Conservation (phyloP, 92 coral and sea anemone species). For the Palythoa grandis region DNA sequence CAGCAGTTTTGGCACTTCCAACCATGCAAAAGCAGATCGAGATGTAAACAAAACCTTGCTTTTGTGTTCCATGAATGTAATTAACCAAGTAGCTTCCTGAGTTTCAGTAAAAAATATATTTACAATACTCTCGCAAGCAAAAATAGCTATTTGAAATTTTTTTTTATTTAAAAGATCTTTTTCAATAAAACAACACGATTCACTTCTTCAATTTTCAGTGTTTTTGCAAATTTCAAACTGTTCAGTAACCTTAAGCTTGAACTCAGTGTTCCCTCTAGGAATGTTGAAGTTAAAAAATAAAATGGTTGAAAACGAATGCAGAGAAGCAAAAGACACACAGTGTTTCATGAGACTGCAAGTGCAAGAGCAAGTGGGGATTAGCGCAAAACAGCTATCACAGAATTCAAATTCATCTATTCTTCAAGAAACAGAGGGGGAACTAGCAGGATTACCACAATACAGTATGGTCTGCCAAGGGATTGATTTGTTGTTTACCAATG, state of each 20-base stretch:
- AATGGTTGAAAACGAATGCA: background rate
- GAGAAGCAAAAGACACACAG: slow-evolving; percentile 3
- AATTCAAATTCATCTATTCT: too few species aligned
- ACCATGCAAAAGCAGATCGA: background rate
- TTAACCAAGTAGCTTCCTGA: background rate
- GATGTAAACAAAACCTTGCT: background rate
- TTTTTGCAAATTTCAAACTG: slow-evolving; percentile 10
- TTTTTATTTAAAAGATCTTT: background rate
- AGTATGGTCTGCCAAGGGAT: too few species aligned
- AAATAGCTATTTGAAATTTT: background rate
- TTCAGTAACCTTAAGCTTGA: background rate
- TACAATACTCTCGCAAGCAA: too few species aligned
- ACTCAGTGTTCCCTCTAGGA: slow-evolving; percentile 5
- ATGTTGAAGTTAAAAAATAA: slow-evolving; percentile 7
- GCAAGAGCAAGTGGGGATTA: background rate
- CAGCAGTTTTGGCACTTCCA: background rate
- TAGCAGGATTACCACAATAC: too few species aligned
- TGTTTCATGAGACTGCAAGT: slow-evolving; percentile 2
- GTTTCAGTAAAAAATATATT: too few species aligned
- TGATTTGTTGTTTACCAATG: too few species aligned
- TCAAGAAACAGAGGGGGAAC: too few species aligned
- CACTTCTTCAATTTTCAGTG: slow-evolving; percentile 1
- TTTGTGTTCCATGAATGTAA: slow-evolving; percentile 2
- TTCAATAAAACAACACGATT: slow-evolving; percentile 7
- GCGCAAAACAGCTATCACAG: background rate